Conservation (phyloP, 2,888 invertebrate species). For the Halictus ligatus region DNA sequence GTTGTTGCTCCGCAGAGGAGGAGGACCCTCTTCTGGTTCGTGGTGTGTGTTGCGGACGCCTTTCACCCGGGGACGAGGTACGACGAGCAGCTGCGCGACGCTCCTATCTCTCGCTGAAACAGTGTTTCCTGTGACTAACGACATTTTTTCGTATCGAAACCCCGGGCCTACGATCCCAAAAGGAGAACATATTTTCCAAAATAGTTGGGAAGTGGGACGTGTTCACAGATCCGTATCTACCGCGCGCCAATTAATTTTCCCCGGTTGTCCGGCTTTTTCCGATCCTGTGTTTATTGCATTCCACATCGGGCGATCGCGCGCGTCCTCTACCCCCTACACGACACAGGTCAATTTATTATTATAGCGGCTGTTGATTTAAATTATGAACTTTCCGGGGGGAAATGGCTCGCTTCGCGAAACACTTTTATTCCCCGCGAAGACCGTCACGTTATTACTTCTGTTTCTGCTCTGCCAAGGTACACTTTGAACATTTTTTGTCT, state of each 20-base stretch:
- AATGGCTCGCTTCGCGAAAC: background rate
- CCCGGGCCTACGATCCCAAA: slow-evolving; percentile 2
- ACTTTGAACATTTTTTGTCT: background rate
- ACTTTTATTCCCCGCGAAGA: background rate
- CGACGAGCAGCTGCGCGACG: slow-evolving; percentile 53
- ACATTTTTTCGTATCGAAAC: slow-evolving; percentile 44
- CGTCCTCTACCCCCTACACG: background rate
- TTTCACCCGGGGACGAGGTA: slow-evolving; percentile 36
- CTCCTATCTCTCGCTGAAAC: slow-evolving; percentile 44
- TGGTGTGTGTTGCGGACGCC: slow-evolving; percentile 7
- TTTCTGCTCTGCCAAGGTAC: background rate
- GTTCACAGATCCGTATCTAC: slow-evolving; percentile 60
- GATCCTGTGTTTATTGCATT: background rate
- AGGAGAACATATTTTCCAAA: slow-evolving; percentile 50
- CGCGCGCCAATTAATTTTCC: slow-evolving; percentile 56
- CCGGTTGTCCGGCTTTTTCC: slow-evolving; percentile 16
- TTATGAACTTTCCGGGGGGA: background rate
- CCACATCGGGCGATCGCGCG: background rate
- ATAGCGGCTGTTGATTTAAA: background rate
- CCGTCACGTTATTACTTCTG: background rate
- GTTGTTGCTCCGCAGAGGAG: slow-evolving; percentile 9
- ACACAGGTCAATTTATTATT: background rate
- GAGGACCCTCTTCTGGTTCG: background rate
- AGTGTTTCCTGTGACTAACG: slow-evolving; percentile 61
- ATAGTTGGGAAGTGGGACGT: slow-evolving; percentile 49